These are phyloP conservation scores for Cremastobaeus sp. DNA, from an alignment of 2,888 invertebrate species.

Conservation along the genomic window DNA sequence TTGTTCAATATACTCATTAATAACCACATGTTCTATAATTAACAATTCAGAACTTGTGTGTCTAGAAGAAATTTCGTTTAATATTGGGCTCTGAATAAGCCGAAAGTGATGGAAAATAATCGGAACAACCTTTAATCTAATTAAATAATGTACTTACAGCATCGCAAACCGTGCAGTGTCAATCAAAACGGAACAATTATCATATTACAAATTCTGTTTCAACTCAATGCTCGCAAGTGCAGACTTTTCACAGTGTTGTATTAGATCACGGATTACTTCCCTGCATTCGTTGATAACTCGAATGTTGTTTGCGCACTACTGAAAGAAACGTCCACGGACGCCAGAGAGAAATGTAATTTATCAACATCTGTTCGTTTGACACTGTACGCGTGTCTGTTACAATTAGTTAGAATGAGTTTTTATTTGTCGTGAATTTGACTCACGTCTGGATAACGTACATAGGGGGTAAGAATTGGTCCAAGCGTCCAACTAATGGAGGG, in stretches of 20 bases:
- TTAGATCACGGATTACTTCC: slow-evolving; percentile 25
- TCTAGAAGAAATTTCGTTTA: too few relatives aligned
- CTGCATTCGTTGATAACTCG: slow-evolving; percentile 45
- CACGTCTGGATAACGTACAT: slow-evolving; percentile 12
- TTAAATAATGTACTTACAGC: too few relatives aligned
- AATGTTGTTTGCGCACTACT: slow-evolving; percentile 46
- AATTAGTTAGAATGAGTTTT: slow-evolving; percentile 50
- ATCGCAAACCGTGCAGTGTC: too few relatives aligned
- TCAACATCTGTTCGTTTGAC: slow-evolving; percentile 56
- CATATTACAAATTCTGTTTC: not conserved
- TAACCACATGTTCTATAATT: too few relatives aligned
- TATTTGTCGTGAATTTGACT: slow-evolving; percentile 45
- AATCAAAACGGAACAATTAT: too few relatives aligned
- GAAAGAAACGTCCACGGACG: slow-evolving; percentile 44
- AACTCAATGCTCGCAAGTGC: slow-evolving; percentile 24
- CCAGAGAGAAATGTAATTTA: slow-evolving; percentile 48
- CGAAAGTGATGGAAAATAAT: too few relatives aligned
- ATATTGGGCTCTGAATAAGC: too few relatives aligned
- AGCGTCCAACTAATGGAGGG: not conserved
- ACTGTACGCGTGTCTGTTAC: slow-evolving; percentile 44
- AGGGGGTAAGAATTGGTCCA: slow-evolving; percentile 6
- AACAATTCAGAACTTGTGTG: too few relatives aligned
- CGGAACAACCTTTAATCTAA: too few relatives aligned
- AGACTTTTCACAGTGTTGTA: slow-evolving; percentile 26
- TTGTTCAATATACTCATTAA: too few relatives aligned